Evolutionary conservation across 1,140 invertebrate genomes (phyloP).

Genomic region (Pogonomyrmex barbatus): DNA sequence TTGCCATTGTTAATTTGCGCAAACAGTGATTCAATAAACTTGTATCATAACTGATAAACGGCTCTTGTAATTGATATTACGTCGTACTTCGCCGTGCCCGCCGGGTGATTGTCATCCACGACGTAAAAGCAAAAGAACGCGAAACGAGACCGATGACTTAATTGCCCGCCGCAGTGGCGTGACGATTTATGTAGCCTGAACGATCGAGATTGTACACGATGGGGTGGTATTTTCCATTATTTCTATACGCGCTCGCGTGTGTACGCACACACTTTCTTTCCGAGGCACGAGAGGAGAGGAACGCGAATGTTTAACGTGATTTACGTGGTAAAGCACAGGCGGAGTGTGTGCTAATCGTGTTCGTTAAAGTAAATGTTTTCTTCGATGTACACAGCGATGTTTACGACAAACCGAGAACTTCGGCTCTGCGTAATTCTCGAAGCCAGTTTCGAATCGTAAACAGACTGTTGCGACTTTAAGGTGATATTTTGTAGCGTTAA

Average conservation of each 20-base stretch:
- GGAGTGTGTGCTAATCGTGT: constrained; percentile 13
- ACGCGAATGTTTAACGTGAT: neutral
- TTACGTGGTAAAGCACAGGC: neutral
- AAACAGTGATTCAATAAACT: constrained; percentile 81
- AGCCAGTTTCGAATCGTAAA: neutral
- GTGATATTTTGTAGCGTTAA: neutral
- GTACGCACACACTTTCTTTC: neutral
- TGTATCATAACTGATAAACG: constrained; percentile 78
- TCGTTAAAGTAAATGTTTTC: constrained; percentile 25
- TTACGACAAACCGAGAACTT: constrained; percentile 7
- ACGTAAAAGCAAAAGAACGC: constrained; percentile 2
- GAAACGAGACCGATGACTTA: neutral
- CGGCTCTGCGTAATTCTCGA: constrained; percentile 37
- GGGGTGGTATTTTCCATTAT: constrained; percentile 22
- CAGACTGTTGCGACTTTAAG: neutral
- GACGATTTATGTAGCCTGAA: constrained; percentile 16
- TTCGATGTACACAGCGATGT: neutral
- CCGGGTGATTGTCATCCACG: neutral
- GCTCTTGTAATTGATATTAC: constrained; percentile 34
- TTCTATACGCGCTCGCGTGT: neutral
- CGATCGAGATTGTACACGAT: neutral
- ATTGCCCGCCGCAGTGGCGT: neutral
- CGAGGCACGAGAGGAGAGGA: neutral
- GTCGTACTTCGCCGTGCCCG: neutral
- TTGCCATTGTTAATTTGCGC: constrained; percentile 78